These are phyloP conservation scores for Alethe diademata DNA, from an alignment of 2,113 vertebrate genomes.

Conservation along the genomic window DNA sequence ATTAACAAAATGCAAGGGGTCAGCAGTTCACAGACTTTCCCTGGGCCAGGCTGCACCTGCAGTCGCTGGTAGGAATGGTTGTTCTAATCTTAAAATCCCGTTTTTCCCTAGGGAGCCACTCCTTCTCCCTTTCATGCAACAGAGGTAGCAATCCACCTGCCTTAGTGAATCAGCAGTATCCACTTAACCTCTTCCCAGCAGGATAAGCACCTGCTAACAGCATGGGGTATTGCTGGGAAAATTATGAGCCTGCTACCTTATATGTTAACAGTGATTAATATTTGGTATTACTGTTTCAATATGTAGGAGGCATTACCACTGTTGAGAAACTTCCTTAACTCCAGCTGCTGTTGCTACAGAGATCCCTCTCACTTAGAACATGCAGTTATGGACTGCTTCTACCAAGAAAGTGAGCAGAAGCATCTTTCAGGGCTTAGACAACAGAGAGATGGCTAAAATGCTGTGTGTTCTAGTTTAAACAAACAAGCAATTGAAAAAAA, in stretches of 20 bases:
- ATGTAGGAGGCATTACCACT: constrained; percentile 35
- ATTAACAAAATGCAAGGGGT: background rate
- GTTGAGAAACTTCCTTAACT: constrained; percentile 27
- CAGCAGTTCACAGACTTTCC: background rate
- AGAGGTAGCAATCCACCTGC: constrained; percentile 51
- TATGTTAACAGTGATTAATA: constrained; percentile 69
- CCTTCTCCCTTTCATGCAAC: background rate
- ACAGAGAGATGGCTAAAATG: background rate
- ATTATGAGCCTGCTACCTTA: constrained; percentile 43
- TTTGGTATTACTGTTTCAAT: constrained; percentile 61
- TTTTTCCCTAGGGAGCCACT: background rate
- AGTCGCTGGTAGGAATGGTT: background rate
- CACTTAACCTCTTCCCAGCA: constrained; percentile 67
- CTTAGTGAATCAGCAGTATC: constrained; percentile 50
- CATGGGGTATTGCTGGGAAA: constrained; percentile 49
- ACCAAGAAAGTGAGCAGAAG: background rate
- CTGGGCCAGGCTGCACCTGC: background rate
- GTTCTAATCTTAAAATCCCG: constrained; percentile 11
- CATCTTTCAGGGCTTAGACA: background rate
- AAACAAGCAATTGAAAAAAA: background rate
- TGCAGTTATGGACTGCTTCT: background rate
- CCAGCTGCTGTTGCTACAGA: constrained; percentile 30
- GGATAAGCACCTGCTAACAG: constrained; percentile 57
- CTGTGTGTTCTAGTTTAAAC: background rate
- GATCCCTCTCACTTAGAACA: background rate